Percentiles rank a stretch among this genome's conserved stretches.
Conservation (phyloP, 2,888 invertebrate genomes). For the Aporophyla nigra region DNA sequence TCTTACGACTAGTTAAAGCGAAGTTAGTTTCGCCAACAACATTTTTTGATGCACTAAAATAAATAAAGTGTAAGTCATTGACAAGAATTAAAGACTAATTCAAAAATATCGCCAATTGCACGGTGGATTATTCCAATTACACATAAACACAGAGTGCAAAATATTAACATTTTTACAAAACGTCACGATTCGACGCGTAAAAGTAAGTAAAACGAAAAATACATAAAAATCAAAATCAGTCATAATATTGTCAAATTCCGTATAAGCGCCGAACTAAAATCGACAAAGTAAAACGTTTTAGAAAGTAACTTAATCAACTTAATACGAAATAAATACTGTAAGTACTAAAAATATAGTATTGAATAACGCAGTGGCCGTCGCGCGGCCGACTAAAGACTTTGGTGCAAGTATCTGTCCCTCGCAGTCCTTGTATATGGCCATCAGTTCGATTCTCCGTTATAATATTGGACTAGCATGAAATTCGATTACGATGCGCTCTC, state of each 20-base stretch:
- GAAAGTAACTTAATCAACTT: slow-evolving; percentile 81
- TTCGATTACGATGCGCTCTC: slow-evolving; percentile 82
- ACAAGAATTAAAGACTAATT: slow-evolving; percentile 58
- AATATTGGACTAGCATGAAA: slow-evolving; percentile 89
- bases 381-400: slow-evolving; percentile 83
- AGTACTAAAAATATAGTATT: slow-evolving; percentile 84
- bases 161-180: slow-evolving; percentile 59
- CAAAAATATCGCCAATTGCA: slow-evolving; percentile 59
- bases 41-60: slow-evolving; percentile 58
- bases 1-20: slow-evolving; percentile 79
- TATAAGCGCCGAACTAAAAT: slow-evolving; percentile 72
- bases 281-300: slow-evolving; percentile 67
- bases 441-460: slow-evolving; percentile 87
- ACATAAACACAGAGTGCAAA: slow-evolving; percentile 51
- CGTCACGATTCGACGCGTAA: slow-evolving; percentile 44
- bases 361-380: slow-evolving; percentile 72
- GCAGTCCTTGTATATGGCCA: slow-evolving; percentile 85
- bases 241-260: slow-evolving; percentile 77
- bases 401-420: slow-evolving; percentile 82
- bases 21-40: slow-evolving; percentile 70
- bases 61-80: slow-evolving; percentile 55
- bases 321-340: slow-evolving; percentile 90
- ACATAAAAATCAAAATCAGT: slow-evolving; percentile 78
- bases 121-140: slow-evolving; percentile 47
- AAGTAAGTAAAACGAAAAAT: slow-evolving; percentile 60